Percentiles rank a stretch among this genome's conserved stretches.
Conservation (phyloP, 1,140 invertebrate species). For the Stegodyphus mimosarum region DNA sequence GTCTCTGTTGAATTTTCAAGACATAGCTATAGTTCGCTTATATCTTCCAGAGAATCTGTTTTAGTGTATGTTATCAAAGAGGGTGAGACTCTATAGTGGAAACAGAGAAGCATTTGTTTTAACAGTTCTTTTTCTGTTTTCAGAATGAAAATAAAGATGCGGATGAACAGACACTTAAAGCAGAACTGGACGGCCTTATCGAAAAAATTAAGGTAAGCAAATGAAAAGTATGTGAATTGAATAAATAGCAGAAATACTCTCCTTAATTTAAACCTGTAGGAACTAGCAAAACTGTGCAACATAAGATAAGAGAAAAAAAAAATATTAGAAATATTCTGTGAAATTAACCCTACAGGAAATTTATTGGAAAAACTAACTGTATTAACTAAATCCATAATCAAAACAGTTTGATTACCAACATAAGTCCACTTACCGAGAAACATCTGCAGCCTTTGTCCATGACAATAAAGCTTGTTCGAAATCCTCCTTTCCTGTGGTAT, state of each 20-base stretch:
- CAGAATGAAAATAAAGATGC: constrained; percentile 14
- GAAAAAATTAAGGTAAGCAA: constrained; percentile 23
- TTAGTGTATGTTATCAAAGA: too few relatives aligned
- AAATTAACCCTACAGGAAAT: not conserved
- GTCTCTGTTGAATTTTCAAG: too few relatives aligned
- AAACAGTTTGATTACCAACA: too few relatives aligned
- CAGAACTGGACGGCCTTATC: constrained; percentile 31
- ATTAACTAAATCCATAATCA: not conserved
- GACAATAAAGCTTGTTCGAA: too few relatives aligned
- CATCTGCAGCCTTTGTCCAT: too few relatives aligned
- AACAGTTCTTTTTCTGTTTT: constrained; percentile 6
- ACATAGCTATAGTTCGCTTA: too few relatives aligned
- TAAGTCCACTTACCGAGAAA: too few relatives aligned
- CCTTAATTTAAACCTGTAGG: not conserved
- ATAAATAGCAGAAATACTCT: not conserved
- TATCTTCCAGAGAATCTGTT: too few relatives aligned
- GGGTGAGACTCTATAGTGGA: too few relatives aligned
- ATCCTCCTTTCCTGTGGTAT: too few relatives aligned
- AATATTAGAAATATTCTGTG: not conserved
- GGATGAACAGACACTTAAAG: constrained; percentile 17
- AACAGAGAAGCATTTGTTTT: too few relatives aligned
- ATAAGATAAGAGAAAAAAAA: not conserved
- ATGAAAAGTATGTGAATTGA: not conserved
- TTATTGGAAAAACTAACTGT: not conserved
- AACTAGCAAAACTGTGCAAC: not conserved